Evolutionary conservation across 2,888 invertebrate species (phyloP), one percentile per base, ranked within the genome.

Genomic region (Gasteruption jaculator): DNA sequence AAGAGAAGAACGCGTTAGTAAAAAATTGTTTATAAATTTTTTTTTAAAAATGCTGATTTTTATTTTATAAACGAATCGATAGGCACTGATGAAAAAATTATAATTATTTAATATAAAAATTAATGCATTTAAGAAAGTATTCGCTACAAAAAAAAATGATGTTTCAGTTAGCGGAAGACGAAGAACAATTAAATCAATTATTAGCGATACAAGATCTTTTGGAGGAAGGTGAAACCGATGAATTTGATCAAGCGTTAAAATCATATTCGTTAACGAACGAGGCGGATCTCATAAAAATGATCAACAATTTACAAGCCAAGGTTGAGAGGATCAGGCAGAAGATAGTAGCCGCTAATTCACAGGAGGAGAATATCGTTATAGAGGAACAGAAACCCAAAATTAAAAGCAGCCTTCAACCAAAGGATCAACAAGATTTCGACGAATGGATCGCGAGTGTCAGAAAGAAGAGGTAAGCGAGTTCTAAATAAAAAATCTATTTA

Each of bases 271-370:
- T 90, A 38, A 80, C 83, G 42, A 84, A 79, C 55, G 78, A 84
- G 50, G 82, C 84, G 44, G 92, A 93, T 58, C 73, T 93, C n/a
- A 83, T 85, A 66, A 86, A 85, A 71, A 75, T 75, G 69, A 84
- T 91, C 52, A 74, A 78, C 44, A 79, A 79, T 47, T 71, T 89
- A 22, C 83, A 85, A 58, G 71, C 75, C 37, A 81, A 82, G 52
- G 85, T 90, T 53, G 88, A 90, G 61, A 83, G 82, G 65, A 87
- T 80, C 1, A 82, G 83, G 58, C 83, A 85, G 55, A 85, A 86
- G 57, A 87, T 87, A 47, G 77, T 80, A 0, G 81, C 82, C 1
- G 82, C 83, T 0, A 82, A 82, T 48, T 79, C 79, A 2, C 75
- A 78, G 1, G 85, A 82, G 40, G 85, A 84, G 14, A 77, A 69